Conservation (phyloP, 2,113 vertebrate species). For the Phocoena phocoena region DNA sequence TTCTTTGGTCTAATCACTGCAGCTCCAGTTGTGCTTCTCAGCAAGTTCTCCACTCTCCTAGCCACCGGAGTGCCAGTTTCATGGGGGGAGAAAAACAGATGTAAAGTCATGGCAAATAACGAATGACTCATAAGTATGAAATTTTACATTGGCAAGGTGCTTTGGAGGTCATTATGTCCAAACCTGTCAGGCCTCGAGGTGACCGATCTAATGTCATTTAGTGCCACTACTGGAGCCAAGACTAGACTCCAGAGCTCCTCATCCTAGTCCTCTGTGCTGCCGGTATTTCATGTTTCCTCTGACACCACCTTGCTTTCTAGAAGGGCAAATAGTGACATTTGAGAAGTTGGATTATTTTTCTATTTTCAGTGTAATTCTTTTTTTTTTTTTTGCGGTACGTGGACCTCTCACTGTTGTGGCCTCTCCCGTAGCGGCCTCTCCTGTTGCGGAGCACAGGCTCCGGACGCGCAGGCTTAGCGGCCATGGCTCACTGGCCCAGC, state of each 20-base stretch:
- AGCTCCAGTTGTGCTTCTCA: background rate
- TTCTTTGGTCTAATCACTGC: background rate
- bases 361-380: background rate
- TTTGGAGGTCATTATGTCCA: background rate
- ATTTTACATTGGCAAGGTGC: background rate
- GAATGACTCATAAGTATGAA: background rate
- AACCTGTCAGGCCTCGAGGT: background rate
- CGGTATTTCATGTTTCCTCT: accelerated
- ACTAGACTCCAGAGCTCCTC: accelerated
- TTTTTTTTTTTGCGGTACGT: no score
- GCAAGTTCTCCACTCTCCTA: background rate
- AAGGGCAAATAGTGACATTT: background rate
- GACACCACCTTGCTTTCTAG: background rate
- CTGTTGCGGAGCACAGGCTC: no score
- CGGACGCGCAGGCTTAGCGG: no score
- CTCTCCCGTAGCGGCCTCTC: no score
- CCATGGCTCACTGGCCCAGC: no score
- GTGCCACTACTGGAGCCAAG: accelerated
- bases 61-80: background rate
- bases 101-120: background rate
- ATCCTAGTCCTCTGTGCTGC: accelerated
- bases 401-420: no score
- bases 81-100: background rate
- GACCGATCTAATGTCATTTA: background rate
- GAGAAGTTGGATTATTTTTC: background rate